Percentiles rank a stretch among this genome's conserved stretches.
phyloP scores from a whole-genome alignment of 1,140 invertebrate species.

The Meloidogyne chitwoodi region DNA sequence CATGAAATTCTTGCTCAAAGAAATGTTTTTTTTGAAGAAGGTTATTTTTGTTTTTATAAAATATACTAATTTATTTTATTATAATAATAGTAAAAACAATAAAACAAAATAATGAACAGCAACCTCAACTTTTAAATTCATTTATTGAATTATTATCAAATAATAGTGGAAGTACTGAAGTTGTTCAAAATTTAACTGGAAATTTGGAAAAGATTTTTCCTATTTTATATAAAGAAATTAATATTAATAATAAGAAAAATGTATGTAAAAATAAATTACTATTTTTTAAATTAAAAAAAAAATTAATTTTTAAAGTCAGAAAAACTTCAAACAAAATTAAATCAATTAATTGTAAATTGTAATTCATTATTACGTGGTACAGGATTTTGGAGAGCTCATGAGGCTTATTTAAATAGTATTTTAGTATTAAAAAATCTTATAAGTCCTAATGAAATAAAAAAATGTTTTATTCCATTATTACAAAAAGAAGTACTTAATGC shows the following conservation, averaged over 20 bases:
- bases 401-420: conserved; percentile 50
- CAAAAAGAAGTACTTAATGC: conserved; percentile 56
- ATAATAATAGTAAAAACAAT: neutral
- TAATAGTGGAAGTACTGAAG: conserved; percentile 43
- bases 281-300: neutral
- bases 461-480: conserved; percentile 51
- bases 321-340: conserved; percentile 34
- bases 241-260: conserved; percentile 2
- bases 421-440: conserved; percentile 36
- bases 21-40: neutral
- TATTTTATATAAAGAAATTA: conserved; percentile 34
- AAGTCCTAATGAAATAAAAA: conserved; percentile 29
- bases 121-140: conserved; percentile 41
- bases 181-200: conserved; percentile 49
- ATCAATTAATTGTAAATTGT: conserved; percentile 53
- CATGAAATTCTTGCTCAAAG: conserved; percentile 45
- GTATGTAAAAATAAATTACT: neutral
- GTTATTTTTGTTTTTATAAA: neutral
- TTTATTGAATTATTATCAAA: conserved; percentile 55
- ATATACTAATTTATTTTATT: neutral
- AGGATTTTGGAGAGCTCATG: conserved; percentile 54
- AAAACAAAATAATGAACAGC: neutral
- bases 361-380: conserved; percentile 50
- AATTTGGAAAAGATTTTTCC: conserved; percentile 48
- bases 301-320: neutral